These are phyloP conservation scores for Meloidogyne floridensis DNA, from an alignment of 1,140 invertebrate genomes.

Conservation along the genomic window DNA sequence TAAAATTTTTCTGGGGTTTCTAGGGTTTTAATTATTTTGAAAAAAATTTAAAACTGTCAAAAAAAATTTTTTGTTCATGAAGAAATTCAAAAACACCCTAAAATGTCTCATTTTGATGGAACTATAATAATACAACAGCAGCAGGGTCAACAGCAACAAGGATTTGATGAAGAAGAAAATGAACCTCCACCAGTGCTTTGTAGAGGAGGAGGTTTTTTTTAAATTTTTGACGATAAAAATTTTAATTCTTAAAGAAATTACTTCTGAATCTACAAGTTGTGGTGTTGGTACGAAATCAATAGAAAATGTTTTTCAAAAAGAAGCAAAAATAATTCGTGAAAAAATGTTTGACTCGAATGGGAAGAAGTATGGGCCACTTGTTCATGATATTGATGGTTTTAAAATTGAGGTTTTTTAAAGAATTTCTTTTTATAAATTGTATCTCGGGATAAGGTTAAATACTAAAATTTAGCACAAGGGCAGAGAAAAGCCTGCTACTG, in stretches of 20 bases:
- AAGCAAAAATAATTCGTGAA: conserved; percentile 34
- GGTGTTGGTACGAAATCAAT: neutral
- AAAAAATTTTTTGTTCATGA: neutral
- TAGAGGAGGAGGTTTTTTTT: conserved; percentile 10
- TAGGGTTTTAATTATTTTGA: too few relatives aligned
- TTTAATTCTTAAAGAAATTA: conserved; percentile 20
- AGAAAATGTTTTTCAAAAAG: conserved; percentile 31
- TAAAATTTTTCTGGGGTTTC: too few relatives aligned
- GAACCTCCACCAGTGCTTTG: conserved; percentile 34
- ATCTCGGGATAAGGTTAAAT: too few relatives aligned
- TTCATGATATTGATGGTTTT: conserved; percentile 33
- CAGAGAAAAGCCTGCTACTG: too few relatives aligned
- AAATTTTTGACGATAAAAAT: neutral
- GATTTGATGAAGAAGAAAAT: conserved; percentile 33
- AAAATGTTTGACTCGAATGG: conserved; percentile 23
- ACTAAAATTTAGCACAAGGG: too few relatives aligned
- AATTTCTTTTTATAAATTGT: too few relatives aligned
- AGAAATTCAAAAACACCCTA: neutral
- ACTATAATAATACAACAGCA: neutral
- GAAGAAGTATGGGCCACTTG: conserved; percentile 18
- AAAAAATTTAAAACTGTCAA: too few relatives aligned
- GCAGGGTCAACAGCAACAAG: neutral
- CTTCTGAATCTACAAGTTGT: neutral
- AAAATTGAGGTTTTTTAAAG: conserved; percentile 24
- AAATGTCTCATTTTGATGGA: neutral